Conservation (phyloP, 1,140 invertebrate species). For the Leptopilina boulardi region DNA sequence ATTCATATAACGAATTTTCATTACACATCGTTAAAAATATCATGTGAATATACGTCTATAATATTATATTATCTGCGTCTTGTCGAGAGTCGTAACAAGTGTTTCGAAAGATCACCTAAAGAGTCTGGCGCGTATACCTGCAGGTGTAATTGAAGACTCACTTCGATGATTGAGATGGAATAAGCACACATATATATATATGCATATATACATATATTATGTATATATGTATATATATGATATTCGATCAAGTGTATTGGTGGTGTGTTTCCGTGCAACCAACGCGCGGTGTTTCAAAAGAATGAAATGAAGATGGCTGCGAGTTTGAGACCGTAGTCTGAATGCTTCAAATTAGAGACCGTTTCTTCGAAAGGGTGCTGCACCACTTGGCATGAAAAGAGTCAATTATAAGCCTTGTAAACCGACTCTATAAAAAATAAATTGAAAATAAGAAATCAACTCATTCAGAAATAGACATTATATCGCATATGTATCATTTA, state of each 20-base stretch:
- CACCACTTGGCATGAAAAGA: constrained; percentile 32
- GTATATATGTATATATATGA: too few relatives aligned
- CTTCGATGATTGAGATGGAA: constrained; percentile 30
- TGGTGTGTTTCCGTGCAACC: constrained; percentile 9
- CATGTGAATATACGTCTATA: not conserved
- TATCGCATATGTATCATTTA: not conserved
- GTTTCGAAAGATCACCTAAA: constrained; percentile 30
- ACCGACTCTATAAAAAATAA: constrained; percentile 14
- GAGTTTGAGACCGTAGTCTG: constrained; percentile 19
- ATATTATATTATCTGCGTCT: constrained; percentile 8
- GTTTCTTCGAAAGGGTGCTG: constrained; percentile 29
- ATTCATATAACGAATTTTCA: constrained; percentile 19
- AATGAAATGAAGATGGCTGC: constrained; percentile 30
- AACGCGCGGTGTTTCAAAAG: constrained; percentile 30
- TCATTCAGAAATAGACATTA: constrained; percentile 28
- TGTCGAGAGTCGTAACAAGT: constrained; percentile 8
- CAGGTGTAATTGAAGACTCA: constrained; percentile 24
- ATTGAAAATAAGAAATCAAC: constrained; percentile 16
- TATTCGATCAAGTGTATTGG: not conserved
- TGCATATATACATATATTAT: too few relatives aligned
- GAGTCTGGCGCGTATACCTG: constrained; percentile 7
- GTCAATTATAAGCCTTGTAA: constrained; percentile 25
- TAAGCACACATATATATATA: not conserved
- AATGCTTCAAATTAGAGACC: constrained; percentile 29
- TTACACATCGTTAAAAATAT: constrained; percentile 11